Evolutionary conservation across 2,888 invertebrate species (phyloP), one percentile per base, ranked within the genome.

Genomic region (Selenia dentaria): DNA sequence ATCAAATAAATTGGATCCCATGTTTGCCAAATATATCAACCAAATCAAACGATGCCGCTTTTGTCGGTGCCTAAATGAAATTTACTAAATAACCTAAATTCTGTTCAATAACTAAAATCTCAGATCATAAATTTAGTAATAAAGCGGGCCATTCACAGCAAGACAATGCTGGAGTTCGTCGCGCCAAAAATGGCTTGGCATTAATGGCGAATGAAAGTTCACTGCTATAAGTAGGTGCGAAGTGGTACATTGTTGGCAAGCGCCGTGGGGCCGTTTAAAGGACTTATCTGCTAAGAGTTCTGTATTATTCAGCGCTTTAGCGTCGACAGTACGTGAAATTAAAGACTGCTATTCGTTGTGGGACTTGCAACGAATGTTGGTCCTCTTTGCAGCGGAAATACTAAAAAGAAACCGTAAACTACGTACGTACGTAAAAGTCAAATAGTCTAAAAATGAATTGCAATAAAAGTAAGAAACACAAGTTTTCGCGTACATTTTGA

Each of bases 261-360:
- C 28, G 28, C 27, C 27, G 39, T 34, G 39, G 49, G 54, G 49
- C 57, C 51, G 55, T 60, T 57, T 58, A 59, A 59, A 54, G 55
- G 52, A 61, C 57, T 63, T 65, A 62, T 62, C 58, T 58, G 51
- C 55, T 59, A 57, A 58, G 52, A 57, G 60, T 48, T 40, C 46
- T 66, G 57, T 63, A 62, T 66, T 62, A 64, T 66, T 63, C 60
- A 59, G 53, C 51, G 52, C 39, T 53, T 33, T 31, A 40, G 28
- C 41, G 41, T 22, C 26, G 43, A 24, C 43, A 49, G 44, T 36
- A 41, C 40, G 48, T 27, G 39, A 46, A 51, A 50, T 51, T 50
- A 51, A 57, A 32, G 38, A 26, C 20, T 28, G 33, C 32, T 24
- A 41, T 56, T 51, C 42, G 35, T 34, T 43, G 14, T 16, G 16